Evolutionary conservation across 2,797 vertebrate genomes (phyloP).

Genomic region (Gymnodraco acuticeps): DNA sequence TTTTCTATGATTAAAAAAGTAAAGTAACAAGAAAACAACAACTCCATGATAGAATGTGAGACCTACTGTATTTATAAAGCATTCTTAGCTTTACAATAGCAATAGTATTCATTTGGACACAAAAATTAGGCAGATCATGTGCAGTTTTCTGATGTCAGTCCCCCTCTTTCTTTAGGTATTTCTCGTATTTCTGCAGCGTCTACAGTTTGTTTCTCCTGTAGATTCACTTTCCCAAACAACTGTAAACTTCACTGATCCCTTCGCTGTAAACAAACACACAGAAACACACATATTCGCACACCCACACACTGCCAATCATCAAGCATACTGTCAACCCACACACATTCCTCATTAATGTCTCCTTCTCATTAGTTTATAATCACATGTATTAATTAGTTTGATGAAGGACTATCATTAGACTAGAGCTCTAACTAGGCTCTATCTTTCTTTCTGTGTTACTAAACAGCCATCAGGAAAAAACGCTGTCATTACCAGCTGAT

Average conservation of each 20-base stretch:
- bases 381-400: constrained; percentile 55
- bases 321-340: constrained; percentile 26
- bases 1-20: not conserved
- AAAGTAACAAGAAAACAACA: too few relatives aligned
- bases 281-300: not conserved
- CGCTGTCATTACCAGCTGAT: not conserved
- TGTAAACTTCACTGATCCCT: constrained; percentile 42
- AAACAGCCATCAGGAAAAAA: constrained; percentile 18
- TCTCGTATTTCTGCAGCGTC: constrained; percentile 45
- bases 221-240: constrained; percentile 39
- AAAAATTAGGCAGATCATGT: not conserved
- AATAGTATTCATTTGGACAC: not conserved
- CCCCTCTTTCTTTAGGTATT: constrained; percentile 20
- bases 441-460: constrained; percentile 15
- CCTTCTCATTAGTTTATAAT: constrained; percentile 52
- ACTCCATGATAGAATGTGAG: not conserved
- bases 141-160: not conserved
- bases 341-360: constrained; percentile 36
- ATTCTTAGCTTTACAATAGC: not conserved
- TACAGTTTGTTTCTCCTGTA: constrained; percentile 21
- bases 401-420: constrained; percentile 51
- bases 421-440: constrained; percentile 30
- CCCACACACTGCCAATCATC: not conserved
- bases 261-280: constrained; percentile 52
- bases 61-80: not conserved